Conservation (phyloP, 2,797 vertebrate genomes). For the Octomys mimax region DNA sequence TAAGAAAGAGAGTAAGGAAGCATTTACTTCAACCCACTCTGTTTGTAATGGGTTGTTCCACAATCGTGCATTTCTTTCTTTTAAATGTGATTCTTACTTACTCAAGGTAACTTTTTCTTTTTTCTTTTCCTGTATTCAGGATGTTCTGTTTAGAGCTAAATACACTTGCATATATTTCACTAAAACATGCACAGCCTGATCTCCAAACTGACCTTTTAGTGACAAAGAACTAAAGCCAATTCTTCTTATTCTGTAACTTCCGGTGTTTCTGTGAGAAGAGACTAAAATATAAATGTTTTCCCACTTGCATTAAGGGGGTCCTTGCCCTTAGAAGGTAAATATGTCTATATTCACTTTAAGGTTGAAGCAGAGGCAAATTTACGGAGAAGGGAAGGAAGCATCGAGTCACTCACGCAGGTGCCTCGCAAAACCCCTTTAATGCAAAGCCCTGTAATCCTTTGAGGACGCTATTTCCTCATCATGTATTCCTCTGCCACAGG, state of each 20-base stretch:
- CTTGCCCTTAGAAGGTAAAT: not conserved
- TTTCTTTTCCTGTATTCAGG: not conserved
- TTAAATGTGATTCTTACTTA: slow-evolving; percentile 14
- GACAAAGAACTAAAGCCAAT: not conserved
- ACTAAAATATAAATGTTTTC: not conserved
- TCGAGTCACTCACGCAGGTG: not conserved
- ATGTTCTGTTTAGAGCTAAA: not conserved
- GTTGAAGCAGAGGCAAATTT: slow-evolving; percentile 6
- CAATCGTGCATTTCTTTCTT: not conserved
- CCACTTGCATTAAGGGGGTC: not conserved
- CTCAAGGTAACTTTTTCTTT: not conserved
- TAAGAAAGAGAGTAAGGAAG: not conserved
- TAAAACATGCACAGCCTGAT: not conserved
- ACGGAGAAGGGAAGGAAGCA: not conserved
- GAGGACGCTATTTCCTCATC: not conserved
- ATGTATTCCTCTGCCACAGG: not conserved
- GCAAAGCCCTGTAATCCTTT: not conserved
- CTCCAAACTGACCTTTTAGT: not conserved
- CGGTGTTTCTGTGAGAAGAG: not conserved
- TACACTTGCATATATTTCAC: not conserved
- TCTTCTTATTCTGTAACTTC: not conserved
- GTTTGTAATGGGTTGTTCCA: not conserved
- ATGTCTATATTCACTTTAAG: not conserved
- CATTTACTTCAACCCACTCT: not conserved
- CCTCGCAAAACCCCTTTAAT: not conserved